Evolutionary conservation across 2,888 invertebrate genomes (phyloP).

Genomic region (Chrysolina oricalcia): DNA sequence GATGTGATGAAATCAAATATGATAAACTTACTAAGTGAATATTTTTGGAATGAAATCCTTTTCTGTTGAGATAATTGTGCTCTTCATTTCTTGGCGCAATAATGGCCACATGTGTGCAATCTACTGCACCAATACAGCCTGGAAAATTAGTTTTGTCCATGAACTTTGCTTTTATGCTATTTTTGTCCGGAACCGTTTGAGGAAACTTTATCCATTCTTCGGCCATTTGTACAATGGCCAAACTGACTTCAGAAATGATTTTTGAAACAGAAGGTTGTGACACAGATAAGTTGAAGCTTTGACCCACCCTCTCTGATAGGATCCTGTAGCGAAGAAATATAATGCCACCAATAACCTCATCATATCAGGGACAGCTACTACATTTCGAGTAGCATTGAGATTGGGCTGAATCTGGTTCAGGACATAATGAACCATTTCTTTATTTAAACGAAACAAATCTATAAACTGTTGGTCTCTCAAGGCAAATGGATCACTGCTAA

Average conservation of each 20-base stretch:
- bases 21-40: not conserved
- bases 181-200: not conserved
- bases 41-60: constrained; percentile 2
- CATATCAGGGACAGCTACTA: not conserved
- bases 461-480: too few species aligned
- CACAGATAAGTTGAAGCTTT: constrained; percentile 20
- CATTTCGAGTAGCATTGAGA: not conserved
- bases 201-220: constrained; percentile 20
- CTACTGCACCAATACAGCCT: constrained; percentile 12
- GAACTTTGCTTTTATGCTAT: constrained; percentile 10
- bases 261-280: not conserved
- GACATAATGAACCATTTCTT: constrained; percentile 14
- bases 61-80: constrained; percentile 1
- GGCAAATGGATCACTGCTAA: constrained; percentile 1
- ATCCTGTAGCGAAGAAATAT: constrained; percentile 13
- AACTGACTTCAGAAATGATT: constrained; percentile 1
- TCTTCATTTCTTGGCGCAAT: not conserved
- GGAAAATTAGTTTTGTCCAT: constrained; percentile 31
- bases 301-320: constrained; percentile 18
- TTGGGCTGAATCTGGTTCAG: constrained; percentile 18
- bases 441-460: constrained; percentile 18
- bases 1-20: not conserved
- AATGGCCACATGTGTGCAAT: too few species aligned
- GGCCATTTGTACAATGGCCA: not conserved
- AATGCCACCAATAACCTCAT: constrained; percentile 4